Percentiles rank a stretch among this genome's conserved stretches.
phyloP scores from a whole-genome alignment of 2,113 vertebrate genomes.

The Chauna torquata region DNA sequence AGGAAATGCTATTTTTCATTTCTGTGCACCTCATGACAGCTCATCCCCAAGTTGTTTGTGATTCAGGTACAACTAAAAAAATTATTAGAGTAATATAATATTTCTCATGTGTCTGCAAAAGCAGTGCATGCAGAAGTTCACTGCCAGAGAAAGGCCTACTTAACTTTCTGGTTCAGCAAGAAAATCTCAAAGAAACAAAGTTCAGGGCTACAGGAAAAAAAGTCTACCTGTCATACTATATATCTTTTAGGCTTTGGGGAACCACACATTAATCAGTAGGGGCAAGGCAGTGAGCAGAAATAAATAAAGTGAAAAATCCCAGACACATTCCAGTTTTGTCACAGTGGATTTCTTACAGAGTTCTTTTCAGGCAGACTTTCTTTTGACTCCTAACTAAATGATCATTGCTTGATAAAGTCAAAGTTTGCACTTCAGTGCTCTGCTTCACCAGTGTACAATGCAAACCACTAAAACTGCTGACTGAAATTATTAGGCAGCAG shows the following conservation, averaged over 20 bases:
- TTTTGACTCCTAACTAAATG: not conserved
- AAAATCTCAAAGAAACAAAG: not conserved
- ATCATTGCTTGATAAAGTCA: not conserved
- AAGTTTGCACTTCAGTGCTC: not conserved
- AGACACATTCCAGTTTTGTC: conserved; percentile 23
- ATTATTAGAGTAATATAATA: not conserved
- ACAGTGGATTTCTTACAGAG: not conserved
- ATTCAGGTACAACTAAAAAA: not conserved
- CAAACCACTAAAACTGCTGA: not conserved
- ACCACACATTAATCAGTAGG: not conserved
- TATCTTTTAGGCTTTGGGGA: conserved; percentile 29
- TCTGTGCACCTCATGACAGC: not conserved
- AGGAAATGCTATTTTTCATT: not conserved
- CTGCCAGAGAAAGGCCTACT: not conserved
- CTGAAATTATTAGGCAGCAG: not conserved
- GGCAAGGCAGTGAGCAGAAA: conserved; percentile 9
- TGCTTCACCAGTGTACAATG: not conserved
- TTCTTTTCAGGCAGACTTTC: not conserved
- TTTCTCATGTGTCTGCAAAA: not conserved
- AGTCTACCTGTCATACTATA: not conserved
- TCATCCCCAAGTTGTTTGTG: not conserved
- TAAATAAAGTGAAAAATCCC: conserved; percentile 38
- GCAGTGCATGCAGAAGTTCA: not conserved
- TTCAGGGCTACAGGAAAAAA: not conserved
- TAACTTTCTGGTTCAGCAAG: not conserved